Percentiles rank a stretch among this genome's conserved stretches.
These are phyloP conservation scores for Limnephilus rhombicus DNA, from an alignment of 2,888 invertebrate species.

Conservation along the genomic window DNA sequence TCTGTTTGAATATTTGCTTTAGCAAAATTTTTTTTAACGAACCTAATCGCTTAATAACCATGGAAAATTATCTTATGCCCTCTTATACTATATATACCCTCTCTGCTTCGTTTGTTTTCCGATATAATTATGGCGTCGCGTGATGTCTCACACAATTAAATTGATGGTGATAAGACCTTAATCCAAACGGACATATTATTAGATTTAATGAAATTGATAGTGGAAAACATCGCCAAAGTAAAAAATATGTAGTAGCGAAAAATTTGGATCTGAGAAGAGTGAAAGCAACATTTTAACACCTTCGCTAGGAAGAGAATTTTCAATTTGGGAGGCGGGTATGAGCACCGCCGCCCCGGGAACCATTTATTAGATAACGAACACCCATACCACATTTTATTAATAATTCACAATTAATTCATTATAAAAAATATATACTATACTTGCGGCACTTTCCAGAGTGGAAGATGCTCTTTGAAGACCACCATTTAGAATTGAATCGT, in stretches of 20 bases:
- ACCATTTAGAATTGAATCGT: too few relatives aligned
- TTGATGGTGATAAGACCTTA: background rate
- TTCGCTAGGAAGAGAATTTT: too few relatives aligned
- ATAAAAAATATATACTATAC: too few relatives aligned
- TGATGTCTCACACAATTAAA: constrained; percentile 30
- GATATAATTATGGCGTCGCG: constrained; percentile 49
- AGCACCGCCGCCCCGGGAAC: too few relatives aligned
- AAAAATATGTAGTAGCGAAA: background rate
- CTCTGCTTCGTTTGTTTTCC: constrained; percentile 49
- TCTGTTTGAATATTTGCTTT: background rate
- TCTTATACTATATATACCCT: background rate
- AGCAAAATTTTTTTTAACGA: background rate
- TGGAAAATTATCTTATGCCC: background rate
- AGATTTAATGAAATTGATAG: background rate
- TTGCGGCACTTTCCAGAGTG: too few relatives aligned
- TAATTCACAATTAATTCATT: too few relatives aligned
- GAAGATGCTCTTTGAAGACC: too few relatives aligned
- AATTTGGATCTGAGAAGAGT: too few relatives aligned
- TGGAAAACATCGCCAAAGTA: background rate
- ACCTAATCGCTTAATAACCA: background rate
- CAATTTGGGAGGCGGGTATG: too few relatives aligned
- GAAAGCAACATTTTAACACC: too few relatives aligned
- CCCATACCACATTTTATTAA: too few relatives aligned
- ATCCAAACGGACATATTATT: background rate
- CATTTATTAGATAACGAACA: too few relatives aligned